phyloP scores from a whole-genome alignment of 2,113 vertebrate genomes.

The Mionectes macconnelli region DNA sequence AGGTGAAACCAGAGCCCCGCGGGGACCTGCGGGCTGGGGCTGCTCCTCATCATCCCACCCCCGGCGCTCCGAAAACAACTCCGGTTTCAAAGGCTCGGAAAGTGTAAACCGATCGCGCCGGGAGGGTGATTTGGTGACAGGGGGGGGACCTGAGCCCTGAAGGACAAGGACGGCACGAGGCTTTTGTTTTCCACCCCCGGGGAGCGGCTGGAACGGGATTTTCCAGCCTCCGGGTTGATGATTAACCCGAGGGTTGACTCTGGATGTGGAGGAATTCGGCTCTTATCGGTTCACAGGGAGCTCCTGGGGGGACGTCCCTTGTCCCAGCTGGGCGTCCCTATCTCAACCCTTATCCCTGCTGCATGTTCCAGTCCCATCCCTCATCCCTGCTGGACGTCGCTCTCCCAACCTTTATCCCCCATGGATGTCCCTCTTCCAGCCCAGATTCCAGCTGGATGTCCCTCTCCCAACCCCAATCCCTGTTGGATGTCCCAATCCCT shows the following conservation, averaged over 20 bases:
- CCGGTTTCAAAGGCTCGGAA: background rate
- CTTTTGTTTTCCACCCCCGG: background rate
- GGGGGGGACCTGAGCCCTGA: background rate
- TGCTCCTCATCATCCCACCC: accelerated
- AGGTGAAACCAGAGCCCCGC: background rate
- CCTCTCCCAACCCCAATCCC: too few species aligned
- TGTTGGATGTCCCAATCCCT: background rate
- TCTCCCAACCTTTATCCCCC: background rate
- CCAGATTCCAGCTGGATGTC: too few species aligned
- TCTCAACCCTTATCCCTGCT: too few species aligned
- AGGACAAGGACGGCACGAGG: background rate
- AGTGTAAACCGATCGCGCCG: background rate
- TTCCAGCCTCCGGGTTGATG: background rate
- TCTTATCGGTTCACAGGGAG: background rate
- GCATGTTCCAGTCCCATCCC: too few species aligned
- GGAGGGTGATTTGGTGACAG: background rate
- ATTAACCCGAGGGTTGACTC: background rate
- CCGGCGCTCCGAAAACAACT: background rate
- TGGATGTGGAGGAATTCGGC: background rate
- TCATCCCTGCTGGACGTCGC: too few species aligned
- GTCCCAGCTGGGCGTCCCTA: accelerated
- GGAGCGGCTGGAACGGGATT: background rate
- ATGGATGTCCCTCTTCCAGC: background rate
- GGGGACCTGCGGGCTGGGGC: background rate
- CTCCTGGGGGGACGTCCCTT: background rate